phyloP scores from a whole-genome alignment of 2,888 invertebrate species.

The Formica aserva region DNA sequence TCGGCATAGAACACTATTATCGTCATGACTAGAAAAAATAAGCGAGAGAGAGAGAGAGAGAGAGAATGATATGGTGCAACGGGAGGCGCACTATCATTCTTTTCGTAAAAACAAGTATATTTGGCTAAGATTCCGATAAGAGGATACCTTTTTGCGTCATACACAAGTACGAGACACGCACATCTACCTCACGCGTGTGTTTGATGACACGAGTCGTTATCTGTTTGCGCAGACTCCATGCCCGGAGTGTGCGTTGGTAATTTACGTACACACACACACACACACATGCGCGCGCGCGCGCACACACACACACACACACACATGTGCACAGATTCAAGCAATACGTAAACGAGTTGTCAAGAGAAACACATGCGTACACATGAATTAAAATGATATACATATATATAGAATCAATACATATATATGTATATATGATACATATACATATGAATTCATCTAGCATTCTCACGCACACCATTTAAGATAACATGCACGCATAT shows the following conservation, averaged over 20 bases:
- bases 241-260: constrained; percentile 13
- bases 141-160: constrained; percentile 24
- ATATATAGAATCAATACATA: not conserved
- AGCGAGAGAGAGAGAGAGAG: constrained; percentile 13
- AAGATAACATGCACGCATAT: not conserved
- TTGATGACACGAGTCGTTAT: not conserved
- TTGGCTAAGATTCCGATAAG: constrained; percentile 76
- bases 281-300: not conserved
- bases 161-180: not conserved
- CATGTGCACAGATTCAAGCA: constrained; percentile 25
- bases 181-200: not conserved
- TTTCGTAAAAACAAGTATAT: constrained; percentile 74
- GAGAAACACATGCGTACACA: constrained; percentile 8
- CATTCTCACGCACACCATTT: constrained; percentile 17
- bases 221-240: not conserved
- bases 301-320: not conserved
- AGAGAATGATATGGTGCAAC: not conserved
- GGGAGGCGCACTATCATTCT: constrained; percentile 48
- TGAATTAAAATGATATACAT: constrained; percentile 8
- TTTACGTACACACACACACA: constrained; percentile 20
- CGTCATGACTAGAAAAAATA: constrained; percentile 6
- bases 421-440: no score
- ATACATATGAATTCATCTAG: not conserved
- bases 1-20: constrained; percentile 48
- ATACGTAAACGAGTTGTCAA: not conserved